Conservation (phyloP, 2,888 invertebrate species). For the Pandemis heparana region DNA sequence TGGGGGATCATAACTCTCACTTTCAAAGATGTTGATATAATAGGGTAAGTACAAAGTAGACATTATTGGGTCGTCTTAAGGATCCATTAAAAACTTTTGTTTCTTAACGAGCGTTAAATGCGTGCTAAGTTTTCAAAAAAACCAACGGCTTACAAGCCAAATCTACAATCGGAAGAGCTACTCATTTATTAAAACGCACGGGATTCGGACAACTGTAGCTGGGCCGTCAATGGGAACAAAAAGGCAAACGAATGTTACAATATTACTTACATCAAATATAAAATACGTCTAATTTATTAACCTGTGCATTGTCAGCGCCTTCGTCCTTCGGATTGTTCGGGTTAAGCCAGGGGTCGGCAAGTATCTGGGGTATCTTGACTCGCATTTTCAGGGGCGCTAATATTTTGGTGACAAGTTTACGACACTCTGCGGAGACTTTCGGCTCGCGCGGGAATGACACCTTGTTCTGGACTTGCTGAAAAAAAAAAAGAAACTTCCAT, state of each 20-base stretch:
- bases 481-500: slow-evolving; percentile 18
- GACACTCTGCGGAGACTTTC: slow-evolving; percentile 87
- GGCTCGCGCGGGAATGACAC: slow-evolving; percentile 89
- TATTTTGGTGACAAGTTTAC: slow-evolving; percentile 89
- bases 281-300: slow-evolving; percentile 34
- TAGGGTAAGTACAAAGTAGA: neutral
- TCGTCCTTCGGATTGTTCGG: slow-evolving; percentile 74
- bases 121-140: too few species aligned
- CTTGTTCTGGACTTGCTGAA: slow-evolving; percentile 90
- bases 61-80: too few species aligned
- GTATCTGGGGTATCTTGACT: slow-evolving; percentile 88
- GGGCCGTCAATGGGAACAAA: slow-evolving; percentile 1
- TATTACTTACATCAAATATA: slow-evolving; percentile 7
- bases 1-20: slow-evolving; percentile 4
- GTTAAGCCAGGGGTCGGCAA: slow-evolving; percentile 88
- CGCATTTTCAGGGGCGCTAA: slow-evolving; percentile 89
- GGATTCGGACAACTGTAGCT: neutral
- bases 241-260: neutral
- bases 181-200: neutral
- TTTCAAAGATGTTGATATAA: neutral
- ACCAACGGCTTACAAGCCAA: too few species aligned
- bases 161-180: neutral
- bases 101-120: too few species aligned
- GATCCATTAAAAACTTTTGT: too few species aligned
- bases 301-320: slow-evolving; percentile 60